These are phyloP conservation scores for Macrosteles quadrilineatus DNA, from an alignment of 1,140 invertebrate species.

Conservation along the genomic window DNA sequence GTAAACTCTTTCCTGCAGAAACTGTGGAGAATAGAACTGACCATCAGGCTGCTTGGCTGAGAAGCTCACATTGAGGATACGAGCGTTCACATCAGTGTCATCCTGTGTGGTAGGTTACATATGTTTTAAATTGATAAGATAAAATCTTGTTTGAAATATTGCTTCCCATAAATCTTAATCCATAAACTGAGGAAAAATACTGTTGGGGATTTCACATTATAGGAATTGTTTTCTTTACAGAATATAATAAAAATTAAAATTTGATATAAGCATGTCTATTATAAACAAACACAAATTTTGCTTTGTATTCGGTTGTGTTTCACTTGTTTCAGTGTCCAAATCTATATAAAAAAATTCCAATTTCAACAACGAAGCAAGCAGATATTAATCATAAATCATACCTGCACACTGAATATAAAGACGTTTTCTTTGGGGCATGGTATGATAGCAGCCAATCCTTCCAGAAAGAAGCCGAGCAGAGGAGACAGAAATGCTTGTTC, in stretches of 20 bases:
- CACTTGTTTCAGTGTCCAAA: too few relatives aligned
- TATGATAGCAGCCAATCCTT: conserved; percentile 89
- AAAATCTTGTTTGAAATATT: too few relatives aligned
- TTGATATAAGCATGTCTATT: too few relatives aligned
- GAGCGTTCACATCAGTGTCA: conserved; percentile 80
- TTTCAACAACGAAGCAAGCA: too few relatives aligned
- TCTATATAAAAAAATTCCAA: too few relatives aligned
- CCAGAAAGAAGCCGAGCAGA: conserved; percentile 84
- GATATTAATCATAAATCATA: conserved; percentile 48
- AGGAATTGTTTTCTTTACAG: too few relatives aligned
- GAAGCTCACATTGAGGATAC: conserved; percentile 94
- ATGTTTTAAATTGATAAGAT: conserved; percentile 4
- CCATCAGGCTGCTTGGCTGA: conserved; percentile 80
- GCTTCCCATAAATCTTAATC: too few relatives aligned
- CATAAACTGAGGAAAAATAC: background rate
- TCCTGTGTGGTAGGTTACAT: conserved; percentile 59
- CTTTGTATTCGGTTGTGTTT: too few relatives aligned
- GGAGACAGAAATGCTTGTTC: conserved; percentile 91
- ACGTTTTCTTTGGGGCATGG: conserved; percentile 92
- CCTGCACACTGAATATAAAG: conserved; percentile 90
- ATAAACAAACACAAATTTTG: too few relatives aligned
- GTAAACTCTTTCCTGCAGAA: conserved; percentile 91
- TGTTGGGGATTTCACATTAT: background rate
- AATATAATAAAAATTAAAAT: too few relatives aligned
- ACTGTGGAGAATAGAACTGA: conserved; percentile 84